A percentile compares a stretch with the other conserved stretches of the same genome.
phyloP scores from a whole-genome alignment of 37 sponge, comb jelly and placozoan genomes.

The Cliona cf. orientalis region DNA sequence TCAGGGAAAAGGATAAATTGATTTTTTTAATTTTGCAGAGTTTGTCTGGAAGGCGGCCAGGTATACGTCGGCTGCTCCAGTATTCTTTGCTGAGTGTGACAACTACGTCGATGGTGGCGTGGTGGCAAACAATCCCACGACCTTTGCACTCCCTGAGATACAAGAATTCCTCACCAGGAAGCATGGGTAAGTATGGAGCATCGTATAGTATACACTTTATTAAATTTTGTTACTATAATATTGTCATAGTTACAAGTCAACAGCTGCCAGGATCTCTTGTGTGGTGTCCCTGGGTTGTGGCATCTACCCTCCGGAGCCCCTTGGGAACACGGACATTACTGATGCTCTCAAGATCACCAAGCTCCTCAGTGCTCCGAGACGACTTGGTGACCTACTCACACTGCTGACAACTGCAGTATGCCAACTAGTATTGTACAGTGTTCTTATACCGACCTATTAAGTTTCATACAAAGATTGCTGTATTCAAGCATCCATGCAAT shows the following conservation, averaged over 20 bases:
- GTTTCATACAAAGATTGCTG: too few species aligned
- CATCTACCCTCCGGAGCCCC: constrained; percentile 12
- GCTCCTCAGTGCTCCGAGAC: neutral
- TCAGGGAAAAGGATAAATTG: too few species aligned
- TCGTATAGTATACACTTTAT: too few species aligned
- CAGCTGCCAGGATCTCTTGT: constrained; percentile 11
- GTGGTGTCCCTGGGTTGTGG: constrained; percentile 60
- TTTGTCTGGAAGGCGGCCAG: constrained; percentile 67
- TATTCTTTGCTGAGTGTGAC: constrained; percentile 54
- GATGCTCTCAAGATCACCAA: constrained; percentile 8
- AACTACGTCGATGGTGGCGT: constrained; percentile 75
- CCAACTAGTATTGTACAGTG: too few species aligned
- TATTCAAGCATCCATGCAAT: too few species aligned
- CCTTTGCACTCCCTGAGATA: constrained; percentile 44
- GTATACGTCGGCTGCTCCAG: constrained; percentile 68
- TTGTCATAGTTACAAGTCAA: neutral
- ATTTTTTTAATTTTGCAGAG: too few species aligned
- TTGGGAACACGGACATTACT: constrained; percentile 28
- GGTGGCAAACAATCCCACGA: constrained; percentile 66
- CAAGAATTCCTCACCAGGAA: neutral
- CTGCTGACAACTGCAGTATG: constrained; percentile 9
- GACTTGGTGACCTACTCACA: neutral
- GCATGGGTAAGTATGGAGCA: neutral
- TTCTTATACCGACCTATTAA: too few species aligned
- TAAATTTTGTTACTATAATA: too few species aligned